Conservation (phyloP, 2,797 vertebrate species). For the Enteromius treurensis region DNA sequence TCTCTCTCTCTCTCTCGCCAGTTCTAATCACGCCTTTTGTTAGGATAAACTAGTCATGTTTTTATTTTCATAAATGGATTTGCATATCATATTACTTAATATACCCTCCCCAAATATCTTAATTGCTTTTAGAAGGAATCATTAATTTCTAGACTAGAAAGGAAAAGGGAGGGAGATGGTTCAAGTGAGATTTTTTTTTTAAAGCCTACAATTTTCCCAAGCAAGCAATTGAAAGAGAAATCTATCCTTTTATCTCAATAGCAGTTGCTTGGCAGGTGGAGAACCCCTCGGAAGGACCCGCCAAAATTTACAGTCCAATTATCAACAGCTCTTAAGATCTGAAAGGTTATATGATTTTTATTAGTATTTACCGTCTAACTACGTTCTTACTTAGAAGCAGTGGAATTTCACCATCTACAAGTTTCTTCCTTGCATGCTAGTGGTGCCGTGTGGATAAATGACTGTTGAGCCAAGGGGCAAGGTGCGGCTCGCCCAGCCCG, state of each 20-base stretch:
- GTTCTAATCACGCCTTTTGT: not conserved
- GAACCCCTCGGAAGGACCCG: not conserved
- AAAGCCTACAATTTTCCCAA: not conserved
- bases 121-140: not conserved
- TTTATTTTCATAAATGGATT: not conserved
- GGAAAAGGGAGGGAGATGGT: not conserved
- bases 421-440: not conserved
- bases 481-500: not conserved
- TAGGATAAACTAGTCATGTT: not conserved
- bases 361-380: not conserved
- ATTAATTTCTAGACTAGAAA: not conserved
- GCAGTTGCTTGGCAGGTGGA: not conserved
- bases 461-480: constrained; percentile 7
- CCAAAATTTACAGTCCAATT: not conserved
- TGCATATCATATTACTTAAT: not conserved
- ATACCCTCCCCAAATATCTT: not conserved
- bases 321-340: not conserved
- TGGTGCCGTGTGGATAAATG: constrained; percentile 23
- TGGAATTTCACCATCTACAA: not conserved
- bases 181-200: not conserved
- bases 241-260: not conserved
- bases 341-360: not conserved
- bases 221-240: not conserved
- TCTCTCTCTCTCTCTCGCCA: not conserved
- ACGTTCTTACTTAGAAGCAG: not conserved